phyloP scores from a whole-genome alignment of 2,113 vertebrate genomes.

The Capricornis sumatraensis region DNA sequence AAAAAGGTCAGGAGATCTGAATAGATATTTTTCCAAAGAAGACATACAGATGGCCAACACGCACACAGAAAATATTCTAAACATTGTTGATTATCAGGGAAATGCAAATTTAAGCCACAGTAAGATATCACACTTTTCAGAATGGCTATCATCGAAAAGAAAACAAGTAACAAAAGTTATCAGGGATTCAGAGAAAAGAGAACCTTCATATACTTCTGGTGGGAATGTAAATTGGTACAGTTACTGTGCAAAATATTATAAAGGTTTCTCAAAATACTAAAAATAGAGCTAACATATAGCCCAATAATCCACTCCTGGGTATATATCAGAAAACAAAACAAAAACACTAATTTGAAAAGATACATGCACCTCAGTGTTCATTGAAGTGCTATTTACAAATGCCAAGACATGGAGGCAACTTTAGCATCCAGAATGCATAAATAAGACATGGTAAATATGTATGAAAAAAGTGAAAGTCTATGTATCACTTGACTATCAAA shows the following conservation, averaged over 20 bases:
- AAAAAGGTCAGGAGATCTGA: not conserved
- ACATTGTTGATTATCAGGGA: not conserved
- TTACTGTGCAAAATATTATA: not conserved
- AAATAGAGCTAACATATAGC: not conserved
- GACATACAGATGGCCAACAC: not conserved
- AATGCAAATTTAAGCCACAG: not conserved
- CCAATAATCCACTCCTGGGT: not conserved
- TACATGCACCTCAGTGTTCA: not conserved
- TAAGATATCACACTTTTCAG: not conserved
- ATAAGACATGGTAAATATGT: not conserved
- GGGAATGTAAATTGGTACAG: not conserved
- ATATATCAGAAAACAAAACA: not conserved
- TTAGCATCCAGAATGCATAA: not conserved
- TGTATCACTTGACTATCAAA: not conserved
- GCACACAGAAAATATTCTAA: not conserved
- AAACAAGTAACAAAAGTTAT: not conserved
- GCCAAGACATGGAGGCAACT: not conserved
- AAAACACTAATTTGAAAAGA: not conserved
- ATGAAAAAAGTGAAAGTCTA: not conserved
- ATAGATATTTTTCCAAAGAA: not conserved
- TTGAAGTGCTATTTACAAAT: not conserved
- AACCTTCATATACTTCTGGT: not conserved
- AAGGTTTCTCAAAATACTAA: not conserved
- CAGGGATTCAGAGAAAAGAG: not conserved
- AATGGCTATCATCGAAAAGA: not conserved